Evolutionary conservation across 1,140 invertebrate genomes (phyloP), one percentile per base, ranked within the genome.

Genomic region (Drosophila kohkoa): DNA sequence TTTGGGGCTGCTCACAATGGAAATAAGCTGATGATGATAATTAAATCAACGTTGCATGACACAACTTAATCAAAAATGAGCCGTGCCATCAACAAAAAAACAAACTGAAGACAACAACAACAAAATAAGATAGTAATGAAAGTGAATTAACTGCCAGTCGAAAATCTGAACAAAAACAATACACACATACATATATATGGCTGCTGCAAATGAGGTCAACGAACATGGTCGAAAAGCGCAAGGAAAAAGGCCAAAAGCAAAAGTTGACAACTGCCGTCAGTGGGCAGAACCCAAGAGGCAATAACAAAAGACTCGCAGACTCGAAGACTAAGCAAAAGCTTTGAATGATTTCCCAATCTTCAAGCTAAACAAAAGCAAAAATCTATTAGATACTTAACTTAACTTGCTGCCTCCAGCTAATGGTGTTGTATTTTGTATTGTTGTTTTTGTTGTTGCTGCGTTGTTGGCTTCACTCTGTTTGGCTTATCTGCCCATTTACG

Each of bases 1-100:
- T 81, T 83, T 69, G 65, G 55, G 45, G 45, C 38, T 46, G 48
- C 38, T 64, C 76, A 77, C 85, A 87, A 86, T 86, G 82, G 60
- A 68, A 70, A 76, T 69, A 64, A 68, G 63, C 54, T 58, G 65
- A 63, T 28, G 54, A 69, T 86, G 75, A 88, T 88, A 88, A 88
- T 88, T 88, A 88, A 88, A 88, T 88, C 83, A 88, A 69, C 85
- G 83, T 88, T 88, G 83, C 83, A 88, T 88, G 83, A 88, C 83
- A 89, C 81, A 88, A 88, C 83, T 89, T 83, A 81, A 88, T 88
- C 83, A 88, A 88, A 88, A 88, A 80, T 73, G 77, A 80, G 82
- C 59, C 65, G 65, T 63, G 68, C 73, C 81, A 71, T 63, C 65
- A 54, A 51, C 38, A 38, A 15, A 45, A 20, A 46, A 55, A 30